Evolutionary conservation across 2,797 vertebrate species (phyloP), one percentile per base, ranked within the genome.

Genomic region (Acrossocheilus fasciatus): DNA sequence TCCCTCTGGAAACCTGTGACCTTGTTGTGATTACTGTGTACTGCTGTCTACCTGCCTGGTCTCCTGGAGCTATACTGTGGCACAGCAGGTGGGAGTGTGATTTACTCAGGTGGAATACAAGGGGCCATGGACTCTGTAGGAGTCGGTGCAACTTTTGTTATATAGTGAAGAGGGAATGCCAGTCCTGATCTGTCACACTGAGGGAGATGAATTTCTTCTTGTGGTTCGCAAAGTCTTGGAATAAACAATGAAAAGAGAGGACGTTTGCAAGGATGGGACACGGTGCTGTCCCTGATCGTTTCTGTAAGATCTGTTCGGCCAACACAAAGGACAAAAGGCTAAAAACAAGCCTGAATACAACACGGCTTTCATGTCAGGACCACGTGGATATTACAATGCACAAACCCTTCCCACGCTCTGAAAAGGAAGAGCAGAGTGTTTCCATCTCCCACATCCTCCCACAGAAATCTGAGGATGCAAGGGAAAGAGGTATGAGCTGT

Each of bases 311-410:
- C 82, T 36, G 41, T 69, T 86, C 36, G 36, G 59, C 74, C 54
- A 74, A 84, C 26, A 88, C 87, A 88, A 86, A 84, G 80, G 80
- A 88, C 87, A 88, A 88, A 86, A 86, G 84, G 75, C 87, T 75
- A 45, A 79, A 86, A 59, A 43, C 70, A 45, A 82, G 80, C 45
- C 54, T 73, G 70, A 79, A 81, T 23, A 88, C 84, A 86, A 86
- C 45, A 70, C 70, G 86, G 87, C 87, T 86, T 88, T 88, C 81
- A 80, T 81, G 76, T 86, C 81, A 68, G 57, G 39, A 84, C 78
- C 86, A 82, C 81, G 83, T 88, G 89, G 88, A 90, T 89, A 81
- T 80, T 86, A 89, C 84, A 89, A 87, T 88, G 89, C 86, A 82
- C 86, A 86, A 81, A 81, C 88, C 69, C 86, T 84, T 75, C 72